These are phyloP conservation scores for Enteromius unitaeniatus DNA, from an alignment of 2,797 vertebrate species.

Conservation along the genomic window DNA sequence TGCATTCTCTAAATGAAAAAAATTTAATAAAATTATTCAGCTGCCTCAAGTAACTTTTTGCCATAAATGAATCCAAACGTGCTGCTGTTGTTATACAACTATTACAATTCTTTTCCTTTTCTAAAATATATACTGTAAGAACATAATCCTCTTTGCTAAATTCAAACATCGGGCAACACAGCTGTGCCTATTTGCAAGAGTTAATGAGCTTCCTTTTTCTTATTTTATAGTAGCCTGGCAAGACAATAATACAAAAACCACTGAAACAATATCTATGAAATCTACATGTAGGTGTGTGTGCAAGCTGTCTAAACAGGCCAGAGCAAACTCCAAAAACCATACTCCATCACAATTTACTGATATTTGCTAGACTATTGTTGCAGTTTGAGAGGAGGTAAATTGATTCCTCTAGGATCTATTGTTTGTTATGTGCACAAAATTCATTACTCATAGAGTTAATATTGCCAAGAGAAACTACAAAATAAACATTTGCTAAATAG, in stretches of 20 bases:
- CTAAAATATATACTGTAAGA: not conserved
- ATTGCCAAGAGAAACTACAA: not conserved
- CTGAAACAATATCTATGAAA: not conserved
- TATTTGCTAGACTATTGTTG: not conserved
- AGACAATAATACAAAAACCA: not conserved
- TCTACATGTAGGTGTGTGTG: not conserved
- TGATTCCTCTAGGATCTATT: not conserved
- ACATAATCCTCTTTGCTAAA: not conserved
- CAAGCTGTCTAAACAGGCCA: not conserved
- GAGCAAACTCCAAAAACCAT: not conserved
- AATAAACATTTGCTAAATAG: not conserved
- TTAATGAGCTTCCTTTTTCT: not conserved
- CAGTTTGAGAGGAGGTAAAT: not conserved
- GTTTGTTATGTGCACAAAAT: constrained; percentile 10
- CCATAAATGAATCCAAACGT: not conserved
- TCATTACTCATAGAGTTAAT: not conserved
- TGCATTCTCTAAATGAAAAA: not conserved
- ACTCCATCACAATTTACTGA: not conserved
- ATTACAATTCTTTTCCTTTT: not conserved
- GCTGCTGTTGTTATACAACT: not conserved
- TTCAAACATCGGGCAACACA: constrained; percentile 7
- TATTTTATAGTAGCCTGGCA: not conserved
- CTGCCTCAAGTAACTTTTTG: not conserved
- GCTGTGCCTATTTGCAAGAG: not conserved
- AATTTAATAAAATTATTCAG: not conserved